Evolutionary conservation across 2,113 vertebrate genomes (phyloP).

Genomic region (Takifugu flavidus): DNA sequence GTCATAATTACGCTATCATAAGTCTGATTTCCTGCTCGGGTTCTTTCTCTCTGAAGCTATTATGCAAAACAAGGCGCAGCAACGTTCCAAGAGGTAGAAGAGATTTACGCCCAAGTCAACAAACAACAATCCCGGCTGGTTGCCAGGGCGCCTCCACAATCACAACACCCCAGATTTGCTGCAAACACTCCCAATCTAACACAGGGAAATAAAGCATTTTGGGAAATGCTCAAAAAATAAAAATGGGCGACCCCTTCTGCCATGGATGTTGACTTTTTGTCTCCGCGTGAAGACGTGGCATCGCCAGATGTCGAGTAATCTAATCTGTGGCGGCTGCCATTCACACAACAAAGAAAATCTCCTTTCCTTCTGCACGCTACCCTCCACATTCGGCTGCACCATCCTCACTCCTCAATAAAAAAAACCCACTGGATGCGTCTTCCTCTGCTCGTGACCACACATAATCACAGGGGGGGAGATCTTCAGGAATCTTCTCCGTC

Average conservation of each 20-base stretch:
- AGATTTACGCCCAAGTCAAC: neutral
- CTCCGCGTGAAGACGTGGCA: neutral
- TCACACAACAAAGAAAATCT: slow-evolving; percentile 11
- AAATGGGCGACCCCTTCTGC: no score
- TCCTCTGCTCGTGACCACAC: slow-evolving; percentile 1
- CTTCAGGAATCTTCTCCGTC: slow-evolving; percentile 35
- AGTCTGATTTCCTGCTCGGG: no score
- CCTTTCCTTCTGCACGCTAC: slow-evolving; percentile 42
- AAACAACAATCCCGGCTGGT: no score
- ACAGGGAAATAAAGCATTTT: no score
- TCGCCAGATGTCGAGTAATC: slow-evolving; percentile 17
- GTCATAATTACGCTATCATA: no score
- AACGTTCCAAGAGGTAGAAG: no score
- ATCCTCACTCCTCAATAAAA: slow-evolving; percentile 18
- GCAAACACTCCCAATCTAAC: no score
- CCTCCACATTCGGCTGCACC: neutral
- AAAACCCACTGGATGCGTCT: slow-evolving; percentile 30
- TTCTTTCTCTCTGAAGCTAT: neutral
- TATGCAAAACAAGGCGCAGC: neutral
- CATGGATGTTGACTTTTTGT: neutral
- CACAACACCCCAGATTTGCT: no score
- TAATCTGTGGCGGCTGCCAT: slow-evolving; percentile 37
- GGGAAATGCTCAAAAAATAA: neutral
- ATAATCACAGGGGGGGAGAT: neutral
- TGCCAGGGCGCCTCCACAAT: no score